A percentile compares a stretch with the other conserved stretches of the same genome.
phyloP scores from a whole-genome alignment of 2,797 vertebrate genomes.

The Chiloscyllium punctatum region DNA sequence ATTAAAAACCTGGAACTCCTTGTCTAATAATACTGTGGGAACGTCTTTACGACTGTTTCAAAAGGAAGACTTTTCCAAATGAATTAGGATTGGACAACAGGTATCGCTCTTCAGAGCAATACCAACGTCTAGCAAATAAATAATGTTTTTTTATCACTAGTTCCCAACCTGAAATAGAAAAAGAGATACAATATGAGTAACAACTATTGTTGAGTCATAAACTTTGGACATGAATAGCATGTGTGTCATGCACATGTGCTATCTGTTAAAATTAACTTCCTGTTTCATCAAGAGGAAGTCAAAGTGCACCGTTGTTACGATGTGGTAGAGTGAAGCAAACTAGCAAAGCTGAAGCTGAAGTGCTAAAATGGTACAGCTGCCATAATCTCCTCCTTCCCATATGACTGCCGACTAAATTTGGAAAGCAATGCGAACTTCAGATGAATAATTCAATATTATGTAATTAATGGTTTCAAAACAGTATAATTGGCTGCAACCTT shows the following conservation, averaged over 20 bases:
- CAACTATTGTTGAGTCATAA: neutral
- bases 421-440: neutral
- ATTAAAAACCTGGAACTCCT: neutral
- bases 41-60: neutral
- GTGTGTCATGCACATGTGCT: neutral
- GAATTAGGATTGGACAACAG: neutral
- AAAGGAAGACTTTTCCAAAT: neutral
- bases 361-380: neutral
- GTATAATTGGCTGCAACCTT: slow-evolving; percentile 25
- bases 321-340: neutral
- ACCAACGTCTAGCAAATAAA: neutral
- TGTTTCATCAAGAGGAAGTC: neutral
- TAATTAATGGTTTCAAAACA: slow-evolving; percentile 33
- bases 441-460: slow-evolving; percentile 31
- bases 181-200: neutral
- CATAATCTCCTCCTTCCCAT: slow-evolving; percentile 27
- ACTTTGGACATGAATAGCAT: neutral
- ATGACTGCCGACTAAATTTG: neutral
- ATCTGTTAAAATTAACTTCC: neutral
- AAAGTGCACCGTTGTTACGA: neutral
- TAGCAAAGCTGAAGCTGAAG: neutral
- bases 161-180: neutral
- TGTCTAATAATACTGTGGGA: neutral
- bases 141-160: neutral
- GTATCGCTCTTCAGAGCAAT: neutral